Conservation (phyloP, 2,113 vertebrate species). For the Labeo catla region DNA sequence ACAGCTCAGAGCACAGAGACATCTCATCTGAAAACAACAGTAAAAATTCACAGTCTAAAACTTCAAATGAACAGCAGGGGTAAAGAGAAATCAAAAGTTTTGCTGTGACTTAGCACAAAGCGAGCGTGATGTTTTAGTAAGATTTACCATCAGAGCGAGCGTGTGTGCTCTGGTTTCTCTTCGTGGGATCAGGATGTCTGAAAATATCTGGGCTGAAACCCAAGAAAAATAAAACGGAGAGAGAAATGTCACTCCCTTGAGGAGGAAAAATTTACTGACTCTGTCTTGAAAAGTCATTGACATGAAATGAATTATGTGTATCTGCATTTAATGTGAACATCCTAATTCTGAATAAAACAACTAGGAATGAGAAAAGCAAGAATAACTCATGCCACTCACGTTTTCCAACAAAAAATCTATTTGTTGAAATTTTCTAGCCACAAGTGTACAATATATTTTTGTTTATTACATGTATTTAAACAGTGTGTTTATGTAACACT, state of each 20-base stretch:
- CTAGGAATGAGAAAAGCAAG: not conserved
- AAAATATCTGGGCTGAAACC: slow-evolving; percentile 59
- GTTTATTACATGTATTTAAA: not conserved
- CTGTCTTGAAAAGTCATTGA: not conserved
- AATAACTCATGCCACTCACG: not conserved
- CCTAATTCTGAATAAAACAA: slow-evolving; percentile 12
- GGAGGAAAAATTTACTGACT: slow-evolving; percentile 17
- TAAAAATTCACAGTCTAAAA: not conserved
- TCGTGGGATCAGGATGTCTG: slow-evolving; percentile 50
- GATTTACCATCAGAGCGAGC: slow-evolving; percentile 46
- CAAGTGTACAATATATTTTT: not conserved
- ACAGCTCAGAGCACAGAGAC: slow-evolving; percentile 59
- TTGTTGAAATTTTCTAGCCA: not conserved
- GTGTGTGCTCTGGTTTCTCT: slow-evolving; percentile 8
- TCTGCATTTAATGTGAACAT: not conserved
- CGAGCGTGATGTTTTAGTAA: not conserved
- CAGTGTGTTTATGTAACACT: not conserved
- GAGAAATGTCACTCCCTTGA: slow-evolving; percentile 38
- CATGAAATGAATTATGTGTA: slow-evolving; percentile 5
- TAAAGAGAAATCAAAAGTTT: not conserved
- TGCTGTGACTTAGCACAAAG: slow-evolving; percentile 4
- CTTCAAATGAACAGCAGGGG: not conserved
- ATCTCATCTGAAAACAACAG: slow-evolving; percentile 51
- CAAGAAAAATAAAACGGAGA: slow-evolving; percentile 50
- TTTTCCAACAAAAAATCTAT: not conserved